A percentile compares a stretch with the other conserved stretches of the same genome.
Conservation (phyloP, 2,113 vertebrate genomes). For the Taxidea taxus region DNA sequence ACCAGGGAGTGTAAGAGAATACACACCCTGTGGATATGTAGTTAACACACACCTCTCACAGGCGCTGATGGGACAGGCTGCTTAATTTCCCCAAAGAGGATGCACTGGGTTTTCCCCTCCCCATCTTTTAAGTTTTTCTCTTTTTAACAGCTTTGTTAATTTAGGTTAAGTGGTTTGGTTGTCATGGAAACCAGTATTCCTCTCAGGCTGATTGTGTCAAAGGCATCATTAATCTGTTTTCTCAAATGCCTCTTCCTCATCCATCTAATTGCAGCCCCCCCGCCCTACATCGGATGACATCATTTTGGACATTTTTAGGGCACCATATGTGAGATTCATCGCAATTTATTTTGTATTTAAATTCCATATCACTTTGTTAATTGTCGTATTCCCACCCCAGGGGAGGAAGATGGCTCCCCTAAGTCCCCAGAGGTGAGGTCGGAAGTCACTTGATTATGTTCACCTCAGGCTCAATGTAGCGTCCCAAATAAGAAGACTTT, state of each 20-base stretch:
- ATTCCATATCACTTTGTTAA: constrained; percentile 33
- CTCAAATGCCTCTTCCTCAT: constrained; percentile 72
- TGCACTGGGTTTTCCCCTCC: constrained; percentile 54
- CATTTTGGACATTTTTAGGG: constrained; percentile 78
- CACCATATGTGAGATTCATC: constrained; percentile 72
- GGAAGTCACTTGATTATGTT: not conserved
- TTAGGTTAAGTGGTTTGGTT: constrained; percentile 76
- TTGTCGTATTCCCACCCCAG: constrained; percentile 6
- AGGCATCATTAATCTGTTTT: constrained; percentile 76
- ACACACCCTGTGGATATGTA: constrained; percentile 63
- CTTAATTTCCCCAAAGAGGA: constrained; percentile 70
- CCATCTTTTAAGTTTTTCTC: constrained; percentile 67
- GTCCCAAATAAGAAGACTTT: not conserved
- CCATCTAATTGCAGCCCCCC: constrained; percentile 61
- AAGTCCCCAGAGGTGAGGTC: not conserved
- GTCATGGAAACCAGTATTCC: constrained; percentile 72
- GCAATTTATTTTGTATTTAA: constrained; percentile 63
- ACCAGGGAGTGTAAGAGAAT: constrained; percentile 79
- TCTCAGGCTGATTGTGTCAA: constrained; percentile 72
- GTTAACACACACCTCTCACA: not conserved
- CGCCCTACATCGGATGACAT: constrained; percentile 62
- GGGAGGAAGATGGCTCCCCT: not conserved
- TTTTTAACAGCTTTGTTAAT: constrained; percentile 74
- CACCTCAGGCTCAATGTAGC: not conserved
- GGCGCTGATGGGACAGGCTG: constrained; percentile 37